Percentiles rank a stretch among this genome's conserved stretches.
Conservation (phyloP, 2,797 vertebrate genomes). For the Myripristis murdjan region DNA sequence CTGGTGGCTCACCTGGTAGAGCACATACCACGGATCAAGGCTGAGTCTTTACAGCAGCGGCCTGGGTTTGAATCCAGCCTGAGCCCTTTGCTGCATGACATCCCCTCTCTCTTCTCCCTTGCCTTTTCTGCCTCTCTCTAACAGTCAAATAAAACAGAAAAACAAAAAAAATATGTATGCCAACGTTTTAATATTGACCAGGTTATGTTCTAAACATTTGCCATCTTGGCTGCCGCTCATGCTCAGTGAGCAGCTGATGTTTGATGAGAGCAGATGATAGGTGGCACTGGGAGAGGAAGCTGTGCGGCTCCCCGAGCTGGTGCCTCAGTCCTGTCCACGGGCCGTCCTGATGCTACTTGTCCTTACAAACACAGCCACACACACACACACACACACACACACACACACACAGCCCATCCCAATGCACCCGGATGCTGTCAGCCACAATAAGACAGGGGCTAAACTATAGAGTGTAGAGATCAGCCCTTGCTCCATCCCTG, state of each 20-base stretch:
- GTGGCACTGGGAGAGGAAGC: constrained; percentile 23
- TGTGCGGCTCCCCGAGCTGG: constrained; percentile 22
- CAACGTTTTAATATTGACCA: constrained; percentile 45
- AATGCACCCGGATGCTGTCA: constrained; percentile 7
- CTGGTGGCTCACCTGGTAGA: too few species aligned
- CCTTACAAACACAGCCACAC: not conserved
- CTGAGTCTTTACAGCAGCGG: too few species aligned
- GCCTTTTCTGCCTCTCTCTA: too few species aligned
- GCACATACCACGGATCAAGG: too few species aligned
- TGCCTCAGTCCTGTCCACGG: constrained; percentile 10
- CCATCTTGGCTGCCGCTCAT: constrained; percentile 26
- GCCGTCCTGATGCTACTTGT: not conserved
- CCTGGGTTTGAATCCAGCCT: too few species aligned
- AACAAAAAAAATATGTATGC: too few species aligned
- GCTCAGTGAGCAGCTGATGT: constrained; percentile 32
- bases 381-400: not conserved
- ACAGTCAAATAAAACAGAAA: too few species aligned
- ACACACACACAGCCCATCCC: too few species aligned
- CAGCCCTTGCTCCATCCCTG: constrained; percentile 32
- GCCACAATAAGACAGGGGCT: constrained; percentile 21
- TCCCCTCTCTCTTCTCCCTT: too few species aligned
- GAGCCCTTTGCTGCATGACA: too few species aligned
- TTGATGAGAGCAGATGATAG: constrained; percentile 23
- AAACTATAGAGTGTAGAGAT: constrained; percentile 16
- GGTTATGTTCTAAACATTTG: constrained; percentile 25